These are phyloP conservation scores for Thalassaphorura encarpata DNA, from an alignment of 1,140 invertebrate species.

Conservation along the genomic window DNA sequence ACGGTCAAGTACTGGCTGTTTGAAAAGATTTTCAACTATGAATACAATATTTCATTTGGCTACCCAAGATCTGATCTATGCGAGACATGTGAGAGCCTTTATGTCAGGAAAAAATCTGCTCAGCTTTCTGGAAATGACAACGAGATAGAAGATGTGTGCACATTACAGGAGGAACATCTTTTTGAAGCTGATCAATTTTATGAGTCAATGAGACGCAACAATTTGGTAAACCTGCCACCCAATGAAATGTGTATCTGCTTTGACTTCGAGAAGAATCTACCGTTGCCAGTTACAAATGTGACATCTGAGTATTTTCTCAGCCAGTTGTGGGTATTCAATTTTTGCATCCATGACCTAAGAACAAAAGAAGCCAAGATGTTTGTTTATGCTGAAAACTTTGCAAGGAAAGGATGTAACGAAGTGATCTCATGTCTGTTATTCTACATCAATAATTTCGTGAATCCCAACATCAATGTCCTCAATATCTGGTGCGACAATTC, in stretches of 20 bases:
- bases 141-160: background rate
- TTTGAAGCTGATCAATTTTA: background rate
- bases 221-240: background rate
- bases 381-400: constrained; percentile 1
- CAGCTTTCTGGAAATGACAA: background rate
- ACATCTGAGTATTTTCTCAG: background rate
- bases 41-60: constrained; percentile 9
- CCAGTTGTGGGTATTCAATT: constrained; percentile 7
- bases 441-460: background rate
- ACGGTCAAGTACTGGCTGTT: background rate
- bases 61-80: constrained; percentile 3
- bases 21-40: constrained; percentile 5
- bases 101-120: background rate
- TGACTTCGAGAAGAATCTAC: constrained; percentile 10
- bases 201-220: background rate
- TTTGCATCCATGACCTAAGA: background rate
- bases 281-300: constrained; percentile 1
- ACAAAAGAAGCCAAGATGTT: background rate
- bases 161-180: constrained; percentile 1
- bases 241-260: background rate
- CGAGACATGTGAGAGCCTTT: background rate
- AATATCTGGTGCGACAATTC: constrained; percentile 7
- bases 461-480: background rate
- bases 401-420: constrained; percentile 4
- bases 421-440: background rate